Evolutionary conservation across 2,797 vertebrate genomes (phyloP), one percentile per base, ranked within the genome.

Genomic region (Gymnothorax javanicus): DNA sequence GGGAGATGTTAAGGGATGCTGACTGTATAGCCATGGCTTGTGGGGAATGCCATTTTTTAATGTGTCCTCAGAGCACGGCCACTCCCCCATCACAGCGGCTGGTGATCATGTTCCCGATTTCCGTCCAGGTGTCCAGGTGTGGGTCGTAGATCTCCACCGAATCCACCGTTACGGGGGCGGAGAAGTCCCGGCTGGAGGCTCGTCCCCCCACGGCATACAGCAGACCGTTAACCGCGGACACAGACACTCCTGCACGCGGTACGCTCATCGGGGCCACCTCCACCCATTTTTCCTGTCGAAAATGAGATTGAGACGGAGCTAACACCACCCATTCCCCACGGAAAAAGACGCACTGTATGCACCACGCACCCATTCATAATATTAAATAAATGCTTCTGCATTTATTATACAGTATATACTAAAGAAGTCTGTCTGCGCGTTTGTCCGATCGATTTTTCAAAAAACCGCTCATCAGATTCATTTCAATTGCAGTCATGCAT

Each of bases 91-190:
- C 98, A 1, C 98, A 99, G 91, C 98, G 97, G 94, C 98, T 99
- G 82, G 98, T 98, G 93, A 99, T 99, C 98, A 99, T 99, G 92
- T 98, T 98, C 90, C 98, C 96, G 0, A 99, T 97, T 94, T 98
- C 98, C 33, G 97, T 98, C 98, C 98, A 99, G 7, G 96, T 97
- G 91, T 99, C 98, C 91, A 97, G 95, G 88, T 98, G 97, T 77
- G 98, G 98, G 91, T 99, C 98, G 77, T 99, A 99, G 92, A 99
- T 97, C 93, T 99, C 98, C 85, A 99, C 98, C 1, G 97, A 98
- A 92, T 99, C 98, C 91, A 97, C 96, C 0, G 98, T 99, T 89
- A 98, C 97, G 0, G 98, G 98, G 59, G 98, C 98, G 5, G 97
- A 97, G 92, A 98, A 98, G 93, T 99, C 97, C 82, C 97, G 96